Base-by-base conservation (phyloP, 1,140 invertebrate genomes). In the Dendroctonus valens region DNA sequence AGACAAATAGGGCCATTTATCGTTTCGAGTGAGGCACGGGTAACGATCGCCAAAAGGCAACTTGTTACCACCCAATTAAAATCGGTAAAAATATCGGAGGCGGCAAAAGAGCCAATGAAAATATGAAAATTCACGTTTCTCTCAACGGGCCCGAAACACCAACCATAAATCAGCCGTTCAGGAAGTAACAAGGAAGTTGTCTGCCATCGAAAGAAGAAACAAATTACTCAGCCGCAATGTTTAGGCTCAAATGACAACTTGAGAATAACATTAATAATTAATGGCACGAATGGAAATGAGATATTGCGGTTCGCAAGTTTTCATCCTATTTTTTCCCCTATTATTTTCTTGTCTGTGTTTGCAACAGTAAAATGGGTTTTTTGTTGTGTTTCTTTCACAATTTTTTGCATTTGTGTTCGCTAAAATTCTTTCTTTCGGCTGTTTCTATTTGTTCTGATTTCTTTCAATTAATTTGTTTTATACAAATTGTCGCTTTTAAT, bases 61-160 rank as follows among this genome's bases (percentile, higher is more conserved):
- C 55, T 58, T 58, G 55, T 58, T 58, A 58, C 55, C 59, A 52
- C 59, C 50, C 59, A 62, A 62, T 62, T 62, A 62, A 62, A 51
- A 51, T 50, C 14, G 7, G 48, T 62, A 62, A 62, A 62, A 62
- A 62, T 50, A 12, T 12, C 6, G 7, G 9, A 15, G 46, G 46
- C 8, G 11, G 7, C 37, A 40, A 14, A 8, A 14, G 46, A 58
- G 37, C 14, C 50, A 52, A 62, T 62, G 48, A 50, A 62, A 41
- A 50, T 62, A 62, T 53, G 59, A 62, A 62, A 62, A 62, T 62
- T 62, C 59, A 58, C 55, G 55, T 58, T 58, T 58, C 52, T 58
- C 41, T 52, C 15, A 50, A 50, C 59, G 49, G 59, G 40, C 48
- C 37, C 39, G 41, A 49, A 59, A 39, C 39, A 37, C 15, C 8